These are phyloP conservation scores for Campoletis sonorensis DNA, from an alignment of 1,140 invertebrate species.

Conservation along the genomic window DNA sequence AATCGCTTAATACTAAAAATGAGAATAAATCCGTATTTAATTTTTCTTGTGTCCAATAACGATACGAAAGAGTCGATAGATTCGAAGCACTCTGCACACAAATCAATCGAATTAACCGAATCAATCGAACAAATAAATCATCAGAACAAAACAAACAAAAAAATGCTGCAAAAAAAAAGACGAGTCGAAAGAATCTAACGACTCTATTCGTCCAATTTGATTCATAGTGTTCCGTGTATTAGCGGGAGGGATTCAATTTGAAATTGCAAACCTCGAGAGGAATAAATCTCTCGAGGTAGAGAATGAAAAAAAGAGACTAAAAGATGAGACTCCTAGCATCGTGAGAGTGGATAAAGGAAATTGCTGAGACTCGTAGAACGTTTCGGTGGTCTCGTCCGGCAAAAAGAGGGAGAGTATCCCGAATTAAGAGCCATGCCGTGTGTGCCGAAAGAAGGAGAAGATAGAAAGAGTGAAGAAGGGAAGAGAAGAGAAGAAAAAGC, in stretches of 20 bases:
- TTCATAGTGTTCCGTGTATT: background rate
- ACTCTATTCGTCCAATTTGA: background rate
- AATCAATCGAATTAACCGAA: too few species aligned
- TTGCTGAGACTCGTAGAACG: constrained; percentile 10
- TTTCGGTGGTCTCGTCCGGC: constrained; percentile 14
- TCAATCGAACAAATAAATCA: too few species aligned
- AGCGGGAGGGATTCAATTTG: constrained; percentile 2
- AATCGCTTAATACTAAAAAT: too few species aligned
- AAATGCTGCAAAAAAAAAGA: too few species aligned
- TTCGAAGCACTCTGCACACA: too few species aligned
- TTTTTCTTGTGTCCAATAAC: too few species aligned
- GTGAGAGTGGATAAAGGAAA: constrained; percentile 30
- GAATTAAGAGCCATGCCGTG: constrained; percentile 21
- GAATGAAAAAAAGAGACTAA: constrained; percentile 4
- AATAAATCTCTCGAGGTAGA: background rate
- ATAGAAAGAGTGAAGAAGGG: background rate
- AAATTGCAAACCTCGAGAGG: background rate
- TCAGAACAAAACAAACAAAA: too few species aligned
- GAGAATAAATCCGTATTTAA: too few species aligned
- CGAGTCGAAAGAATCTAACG: too few species aligned
- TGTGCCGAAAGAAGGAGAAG: background rate
- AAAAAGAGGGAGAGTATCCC: background rate
- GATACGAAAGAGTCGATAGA: too few species aligned
- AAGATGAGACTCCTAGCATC: background rate
- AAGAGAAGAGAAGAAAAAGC: background rate